Evolutionary conservation across 1,140 invertebrate genomes (phyloP), one percentile per base, ranked within the genome.

Genomic region (Drosophila varians): DNA sequence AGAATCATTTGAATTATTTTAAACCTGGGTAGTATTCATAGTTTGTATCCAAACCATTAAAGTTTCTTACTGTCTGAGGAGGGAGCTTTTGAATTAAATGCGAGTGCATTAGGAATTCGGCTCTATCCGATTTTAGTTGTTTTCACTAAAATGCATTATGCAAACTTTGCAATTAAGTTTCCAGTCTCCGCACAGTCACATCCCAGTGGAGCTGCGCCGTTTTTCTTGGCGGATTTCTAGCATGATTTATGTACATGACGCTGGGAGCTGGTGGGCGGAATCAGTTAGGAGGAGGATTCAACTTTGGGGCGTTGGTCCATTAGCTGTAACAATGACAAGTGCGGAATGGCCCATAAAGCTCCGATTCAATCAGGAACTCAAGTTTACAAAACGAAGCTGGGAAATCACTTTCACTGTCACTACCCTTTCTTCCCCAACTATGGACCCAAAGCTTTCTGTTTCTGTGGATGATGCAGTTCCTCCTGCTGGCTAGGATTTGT

Each of bases 131-230:
- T 38, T 12, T 3, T 4, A 11, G 28, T 31, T 11, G 28, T 31
- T 31, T 72, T 86, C 74, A 87, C 66, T 80, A 82, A 74, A 86
- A 80, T 76, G 76, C 62, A 86, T 86, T 86, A 86, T 86, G 80
- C 82, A 86, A 84, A 72, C 77, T 88, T 61, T 82, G 77, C 82
- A 87, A 87, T 87, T 87, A 87, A 87, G 82, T 82, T 82, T 71
- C 75, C 75, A 78, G 26, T 66, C 25, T 48, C 74, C 40, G 36
- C 23, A 49, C n/a, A 40, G 31, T 60, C 14, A 9, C 40, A 19
- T 48, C 36, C 14, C 55, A 23, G 26, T 58, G 43, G 47, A 31
- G 42, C 26, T 40, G 21, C 11, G 26, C 16, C 55, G 28, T 48
- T 40, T 62, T 56, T 53, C 46, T 38, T 47, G 47, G 40, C 46